Conservation (phyloP, 2,888 invertebrate species). For the Polydrusus tereticollis region DNA sequence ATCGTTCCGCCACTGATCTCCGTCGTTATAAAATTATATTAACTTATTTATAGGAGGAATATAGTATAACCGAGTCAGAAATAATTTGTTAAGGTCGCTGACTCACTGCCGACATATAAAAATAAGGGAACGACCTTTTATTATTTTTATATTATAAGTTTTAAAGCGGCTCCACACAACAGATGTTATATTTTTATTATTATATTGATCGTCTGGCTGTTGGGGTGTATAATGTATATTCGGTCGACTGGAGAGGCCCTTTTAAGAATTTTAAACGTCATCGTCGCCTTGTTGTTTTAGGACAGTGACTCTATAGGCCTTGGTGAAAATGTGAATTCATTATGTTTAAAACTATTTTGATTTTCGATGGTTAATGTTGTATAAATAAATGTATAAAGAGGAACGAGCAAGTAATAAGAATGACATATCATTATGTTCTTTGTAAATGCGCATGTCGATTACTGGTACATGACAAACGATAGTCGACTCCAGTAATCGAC, state of each 20-base stretch:
- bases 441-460: too few relatives aligned
- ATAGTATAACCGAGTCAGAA: slow-evolving; percentile 34
- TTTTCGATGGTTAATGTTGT: too few relatives aligned
- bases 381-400: too few relatives aligned
- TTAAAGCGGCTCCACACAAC: slow-evolving; percentile 24
- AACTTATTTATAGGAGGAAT: slow-evolving; percentile 34
- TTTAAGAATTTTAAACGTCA: slow-evolving; percentile 2
- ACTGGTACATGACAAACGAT: too few relatives aligned
- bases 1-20: slow-evolving; percentile 9
- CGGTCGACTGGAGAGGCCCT: not conserved
- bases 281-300: not conserved
- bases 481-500: too few relatives aligned
- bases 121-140: slow-evolving; percentile 35
- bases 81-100: slow-evolving; percentile 38
- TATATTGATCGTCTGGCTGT: slow-evolving; percentile 17
- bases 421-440: too few relatives aligned
- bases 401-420: too few relatives aligned
- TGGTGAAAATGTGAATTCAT: too few relatives aligned
- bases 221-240: slow-evolving; percentile 1
- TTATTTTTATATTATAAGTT: slow-evolving; percentile 37
- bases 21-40: slow-evolving; percentile 33
- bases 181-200: slow-evolving; percentile 26
- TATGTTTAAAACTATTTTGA: too few relatives aligned
- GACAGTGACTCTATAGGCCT: not conserved
- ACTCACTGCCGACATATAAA: slow-evolving; percentile 30